Percentiles rank a stretch among this genome's conserved stretches.
phyloP scores from a whole-genome alignment of 2,888 invertebrate genomes.

The Dasypolia templi region DNA sequence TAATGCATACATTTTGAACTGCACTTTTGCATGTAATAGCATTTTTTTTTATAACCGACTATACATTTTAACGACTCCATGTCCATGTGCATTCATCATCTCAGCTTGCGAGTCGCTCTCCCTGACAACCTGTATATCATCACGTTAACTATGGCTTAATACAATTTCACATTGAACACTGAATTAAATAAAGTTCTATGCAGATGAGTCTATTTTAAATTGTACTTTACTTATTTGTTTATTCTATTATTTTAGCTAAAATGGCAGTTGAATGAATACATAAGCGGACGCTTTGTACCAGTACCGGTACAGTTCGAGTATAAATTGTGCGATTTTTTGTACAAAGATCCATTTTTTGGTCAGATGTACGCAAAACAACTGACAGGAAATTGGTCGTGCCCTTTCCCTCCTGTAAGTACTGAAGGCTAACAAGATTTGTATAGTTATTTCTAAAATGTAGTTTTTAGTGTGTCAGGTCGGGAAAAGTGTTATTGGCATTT shows the following conservation, averaged over 20 bases:
- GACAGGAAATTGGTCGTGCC: slow-evolving; percentile 57
- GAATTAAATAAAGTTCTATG: background rate
- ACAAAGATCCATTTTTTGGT: slow-evolving; percentile 63
- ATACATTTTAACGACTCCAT: too few relatives aligned
- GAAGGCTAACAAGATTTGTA: background rate
- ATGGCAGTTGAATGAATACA: slow-evolving; percentile 41
- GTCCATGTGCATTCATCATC: too few relatives aligned
- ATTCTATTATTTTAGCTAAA: slow-evolving; percentile 29
- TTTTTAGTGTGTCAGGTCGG: background rate
- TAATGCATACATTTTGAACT: too few relatives aligned
- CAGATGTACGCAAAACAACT: slow-evolving; percentile 65
- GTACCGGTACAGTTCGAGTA: slow-evolving; percentile 44
- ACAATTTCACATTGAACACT: background rate
- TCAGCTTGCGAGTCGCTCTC: too few relatives aligned
- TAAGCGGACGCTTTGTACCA: slow-evolving; percentile 41
- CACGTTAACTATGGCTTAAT: background rate
- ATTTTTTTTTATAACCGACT: too few relatives aligned
- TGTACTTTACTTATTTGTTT: background rate
- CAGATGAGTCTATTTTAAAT: background rate
- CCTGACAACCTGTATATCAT: too few relatives aligned
- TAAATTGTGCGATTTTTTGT: slow-evolving; percentile 61
- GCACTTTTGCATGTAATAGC: too few relatives aligned
- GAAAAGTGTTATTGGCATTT: background rate
- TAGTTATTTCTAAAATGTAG: background rate
- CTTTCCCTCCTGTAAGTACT: slow-evolving; percentile 57